Conservation (phyloP, 2,797 vertebrate species). For the Periparus ater region DNA sequence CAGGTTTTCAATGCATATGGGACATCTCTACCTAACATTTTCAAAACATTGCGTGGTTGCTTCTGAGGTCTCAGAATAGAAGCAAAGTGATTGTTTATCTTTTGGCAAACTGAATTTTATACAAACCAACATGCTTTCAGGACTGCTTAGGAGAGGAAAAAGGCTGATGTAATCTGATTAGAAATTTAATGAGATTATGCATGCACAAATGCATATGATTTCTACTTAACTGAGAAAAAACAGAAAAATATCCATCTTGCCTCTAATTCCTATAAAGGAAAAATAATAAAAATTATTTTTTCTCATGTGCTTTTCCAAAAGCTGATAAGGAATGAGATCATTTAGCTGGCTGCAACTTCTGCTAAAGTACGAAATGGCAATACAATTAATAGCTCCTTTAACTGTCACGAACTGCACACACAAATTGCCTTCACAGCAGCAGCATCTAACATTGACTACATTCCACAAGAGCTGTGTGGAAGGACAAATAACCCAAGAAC, state of each 20-base stretch:
- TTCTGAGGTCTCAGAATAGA: neutral
- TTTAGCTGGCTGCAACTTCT: neutral
- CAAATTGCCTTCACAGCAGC: neutral
- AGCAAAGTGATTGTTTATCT: neutral
- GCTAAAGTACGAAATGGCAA: neutral
- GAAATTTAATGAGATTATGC: neutral
- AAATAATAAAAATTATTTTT: neutral
- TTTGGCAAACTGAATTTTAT: neutral
- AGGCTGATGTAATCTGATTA: neutral
- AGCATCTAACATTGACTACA: neutral
- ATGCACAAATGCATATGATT: neutral
- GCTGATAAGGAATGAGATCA: neutral
- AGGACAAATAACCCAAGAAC: neutral
- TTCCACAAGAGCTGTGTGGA: neutral
- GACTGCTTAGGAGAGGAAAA: neutral
- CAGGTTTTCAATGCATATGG: neutral
- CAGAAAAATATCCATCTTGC: neutral
- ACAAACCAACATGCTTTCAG: neutral
- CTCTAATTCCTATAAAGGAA: neutral
- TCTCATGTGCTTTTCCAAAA: neutral
- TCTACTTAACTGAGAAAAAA: neutral
- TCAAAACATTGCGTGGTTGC: neutral
- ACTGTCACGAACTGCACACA: neutral
- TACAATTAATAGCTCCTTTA: neutral
- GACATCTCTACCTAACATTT: neutral